phyloP scores from a whole-genome alignment of 2,888 invertebrate species.

The Aromia moschata region DNA sequence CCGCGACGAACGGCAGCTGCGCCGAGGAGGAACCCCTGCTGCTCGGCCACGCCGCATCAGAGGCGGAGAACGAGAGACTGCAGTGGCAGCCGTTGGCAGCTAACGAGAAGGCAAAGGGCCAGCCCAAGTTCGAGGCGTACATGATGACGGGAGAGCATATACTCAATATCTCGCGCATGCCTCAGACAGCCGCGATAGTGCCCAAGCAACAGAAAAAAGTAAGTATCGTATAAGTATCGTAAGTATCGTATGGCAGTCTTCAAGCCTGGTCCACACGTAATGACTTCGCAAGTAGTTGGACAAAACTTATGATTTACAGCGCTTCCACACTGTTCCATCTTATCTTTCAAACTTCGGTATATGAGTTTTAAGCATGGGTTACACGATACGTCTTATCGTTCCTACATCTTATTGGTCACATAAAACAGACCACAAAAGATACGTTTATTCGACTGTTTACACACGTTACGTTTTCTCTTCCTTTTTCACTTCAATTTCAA shows the following conservation, averaged over 20 bases:
- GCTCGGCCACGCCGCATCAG: constrained; percentile 53
- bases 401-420: neutral
- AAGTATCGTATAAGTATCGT: constrained; percentile 39
- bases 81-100: constrained; percentile 67
- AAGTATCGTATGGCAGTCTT: no score
- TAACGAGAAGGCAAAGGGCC: constrained; percentile 53
- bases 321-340: no score
- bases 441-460: no score
- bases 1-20: constrained; percentile 67
- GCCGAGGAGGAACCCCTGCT: constrained; percentile 45
- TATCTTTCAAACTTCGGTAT: no score
- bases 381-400: no score
- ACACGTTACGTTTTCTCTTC: no score
- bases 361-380: no score
- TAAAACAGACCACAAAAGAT: neutral
- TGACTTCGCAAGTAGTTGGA: no score
- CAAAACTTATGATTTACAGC: no score
- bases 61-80: constrained; percentile 64
- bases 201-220: constrained; percentile 70
- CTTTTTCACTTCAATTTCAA: no score
- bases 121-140: constrained; percentile 86
- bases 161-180: constrained; percentile 87
- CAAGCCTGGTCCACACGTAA: no score
- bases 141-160: constrained; percentile 99
- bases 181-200: constrained; percentile 71